A percentile compares a stretch with the other conserved stretches of the same genome.
These are phyloP conservation scores for Stegodyphus dumicola DNA, from an alignment of 1,140 invertebrate species.

Conservation along the genomic window DNA sequence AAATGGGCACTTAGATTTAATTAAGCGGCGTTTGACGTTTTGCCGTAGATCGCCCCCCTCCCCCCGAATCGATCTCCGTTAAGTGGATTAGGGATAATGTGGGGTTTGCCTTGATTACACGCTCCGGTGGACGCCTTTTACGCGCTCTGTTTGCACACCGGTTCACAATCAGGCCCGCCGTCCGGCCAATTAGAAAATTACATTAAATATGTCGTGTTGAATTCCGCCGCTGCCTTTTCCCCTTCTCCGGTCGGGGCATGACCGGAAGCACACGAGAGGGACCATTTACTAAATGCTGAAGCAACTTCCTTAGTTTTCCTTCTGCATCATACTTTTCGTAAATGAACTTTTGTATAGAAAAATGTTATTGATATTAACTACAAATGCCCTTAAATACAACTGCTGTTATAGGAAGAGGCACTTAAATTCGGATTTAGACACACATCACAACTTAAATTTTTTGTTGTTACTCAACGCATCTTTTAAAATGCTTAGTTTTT, in stretches of 20 bases:
- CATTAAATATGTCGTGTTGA: slow-evolving; percentile 63
- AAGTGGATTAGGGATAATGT: slow-evolving; percentile 63
- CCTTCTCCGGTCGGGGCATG: slow-evolving; percentile 14
- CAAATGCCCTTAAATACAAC: no score
- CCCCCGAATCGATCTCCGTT: slow-evolving; percentile 39
- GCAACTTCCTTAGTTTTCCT: no score
- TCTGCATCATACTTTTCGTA: no score
- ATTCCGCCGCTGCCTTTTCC: slow-evolving; percentile 7
- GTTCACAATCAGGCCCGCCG: slow-evolving; percentile 62
- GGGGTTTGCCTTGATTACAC: slow-evolving; percentile 60
- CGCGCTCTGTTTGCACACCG: slow-evolving; percentile 57
- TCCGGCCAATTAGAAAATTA: slow-evolving; percentile 64
- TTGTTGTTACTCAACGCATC: no score
- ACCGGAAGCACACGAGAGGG: slow-evolving; percentile 37
- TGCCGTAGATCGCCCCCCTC: slow-evolving; percentile 1
- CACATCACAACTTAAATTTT: no score
- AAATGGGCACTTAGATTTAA: slow-evolving; percentile 64
- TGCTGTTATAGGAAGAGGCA: no score
- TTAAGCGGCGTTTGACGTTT: slow-evolving; percentile 64
- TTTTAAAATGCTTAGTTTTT: no score
- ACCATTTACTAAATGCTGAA: slow-evolving; percentile 8
- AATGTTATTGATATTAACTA: no score
- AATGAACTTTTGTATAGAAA: no score
- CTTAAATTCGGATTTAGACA: no score
- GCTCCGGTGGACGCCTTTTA: slow-evolving; percentile 39